These are phyloP conservation scores for Mustela lutreola DNA, from an alignment of 2,113 vertebrate species.

Conservation along the genomic window DNA sequence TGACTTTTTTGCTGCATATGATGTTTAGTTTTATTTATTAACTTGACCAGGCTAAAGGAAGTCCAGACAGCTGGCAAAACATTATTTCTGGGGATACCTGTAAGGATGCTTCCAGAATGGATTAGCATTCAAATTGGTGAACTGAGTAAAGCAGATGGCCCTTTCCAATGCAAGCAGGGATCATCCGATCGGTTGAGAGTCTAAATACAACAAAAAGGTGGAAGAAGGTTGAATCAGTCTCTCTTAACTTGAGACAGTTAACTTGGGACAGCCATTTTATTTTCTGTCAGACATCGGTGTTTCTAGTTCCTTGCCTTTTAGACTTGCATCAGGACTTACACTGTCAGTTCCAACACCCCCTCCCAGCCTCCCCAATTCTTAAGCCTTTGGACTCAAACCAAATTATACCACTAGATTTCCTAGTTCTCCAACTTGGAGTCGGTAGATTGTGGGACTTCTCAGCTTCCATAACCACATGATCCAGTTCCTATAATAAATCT, in stretches of 20 bases:
- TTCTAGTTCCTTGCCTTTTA: background rate
- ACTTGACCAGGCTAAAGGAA: background rate
- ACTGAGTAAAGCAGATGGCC: background rate
- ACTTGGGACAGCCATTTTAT: background rate
- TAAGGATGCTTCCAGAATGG: background rate
- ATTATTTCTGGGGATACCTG: background rate
- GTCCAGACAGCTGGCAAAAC: background rate
- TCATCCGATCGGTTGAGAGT: background rate
- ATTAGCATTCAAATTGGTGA: background rate
- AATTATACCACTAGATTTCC: background rate
- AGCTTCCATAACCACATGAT: background rate
- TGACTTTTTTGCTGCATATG: background rate
- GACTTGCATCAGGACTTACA: background rate
- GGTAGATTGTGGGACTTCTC: background rate
- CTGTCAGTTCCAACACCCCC: background rate
- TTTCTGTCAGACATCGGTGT: background rate
- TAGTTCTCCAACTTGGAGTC: background rate
- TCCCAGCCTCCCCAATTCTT: background rate
- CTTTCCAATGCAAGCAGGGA: background rate
- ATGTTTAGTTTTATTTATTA: background rate
- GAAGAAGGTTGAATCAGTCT: background rate
- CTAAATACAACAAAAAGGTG: background rate
- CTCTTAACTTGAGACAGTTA: background rate
- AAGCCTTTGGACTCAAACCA: background rate
- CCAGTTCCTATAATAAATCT: background rate